Conservation (phyloP, 2,113 vertebrate genomes). For the Urocolius indicus region DNA sequence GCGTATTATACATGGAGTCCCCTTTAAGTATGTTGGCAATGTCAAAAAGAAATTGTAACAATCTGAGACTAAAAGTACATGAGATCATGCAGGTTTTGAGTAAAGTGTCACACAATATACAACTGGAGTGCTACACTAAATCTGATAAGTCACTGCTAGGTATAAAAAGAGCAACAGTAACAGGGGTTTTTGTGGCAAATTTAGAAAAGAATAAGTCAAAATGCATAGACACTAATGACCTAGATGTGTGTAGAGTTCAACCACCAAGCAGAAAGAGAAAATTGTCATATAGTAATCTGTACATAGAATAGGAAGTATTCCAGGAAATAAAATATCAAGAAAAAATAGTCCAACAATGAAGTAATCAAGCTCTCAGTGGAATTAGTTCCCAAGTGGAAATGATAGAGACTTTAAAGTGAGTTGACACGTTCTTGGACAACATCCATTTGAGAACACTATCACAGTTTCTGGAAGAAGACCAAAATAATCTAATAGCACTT, state of each 20-base stretch:
- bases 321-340: neutral
- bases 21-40: neutral
- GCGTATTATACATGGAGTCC: neutral
- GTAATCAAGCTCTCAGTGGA: neutral
- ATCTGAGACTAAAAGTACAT: neutral
- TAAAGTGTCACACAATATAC: neutral
- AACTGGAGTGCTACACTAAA: neutral
- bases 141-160: neutral
- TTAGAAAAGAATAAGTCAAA: neutral
- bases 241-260: neutral
- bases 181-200: neutral
- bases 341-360: neutral
- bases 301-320: neutral
- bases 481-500: neutral
- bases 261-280: neutral
- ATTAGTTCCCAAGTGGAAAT: neutral
- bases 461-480: neutral
- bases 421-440: neutral
- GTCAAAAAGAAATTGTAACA: neutral
- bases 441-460: neutral
- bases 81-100: neutral
- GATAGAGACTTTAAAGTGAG: neutral
- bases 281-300: neutral
- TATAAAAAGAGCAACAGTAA: neutral
- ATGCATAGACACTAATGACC: neutral